Conservation (phyloP, 2,888 invertebrate species). For the Tillus elongatus region DNA sequence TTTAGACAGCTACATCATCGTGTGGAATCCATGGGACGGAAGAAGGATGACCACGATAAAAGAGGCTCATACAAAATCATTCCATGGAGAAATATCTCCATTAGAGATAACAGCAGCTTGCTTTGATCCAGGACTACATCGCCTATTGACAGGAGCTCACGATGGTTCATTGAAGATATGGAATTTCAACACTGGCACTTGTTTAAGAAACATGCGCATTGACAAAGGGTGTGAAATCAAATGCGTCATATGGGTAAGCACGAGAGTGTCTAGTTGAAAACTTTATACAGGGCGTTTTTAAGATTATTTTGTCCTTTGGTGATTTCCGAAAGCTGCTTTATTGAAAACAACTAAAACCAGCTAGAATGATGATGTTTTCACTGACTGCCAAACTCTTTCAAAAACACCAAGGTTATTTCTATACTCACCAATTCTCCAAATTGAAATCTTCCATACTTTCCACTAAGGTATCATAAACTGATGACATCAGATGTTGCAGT, state of each 20-base stretch:
- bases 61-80: slow-evolving; percentile 58
- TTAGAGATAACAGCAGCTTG: slow-evolving; percentile 69
- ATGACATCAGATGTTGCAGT: no score
- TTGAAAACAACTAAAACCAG: no score
- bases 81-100: slow-evolving; percentile 56
- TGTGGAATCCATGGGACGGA: slow-evolving; percentile 72
- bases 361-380: no score
- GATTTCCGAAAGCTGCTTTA: no score
- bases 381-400: no score
- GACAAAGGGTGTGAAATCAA: slow-evolving; percentile 43
- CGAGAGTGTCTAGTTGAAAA: no score
- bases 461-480: no score
- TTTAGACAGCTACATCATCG: slow-evolving; percentile 69
- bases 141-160: slow-evolving; percentile 68
- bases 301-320: no score
- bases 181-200: slow-evolving; percentile 76
- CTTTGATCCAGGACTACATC: slow-evolving; percentile 65
- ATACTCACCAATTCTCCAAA: no score
- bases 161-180: slow-evolving; percentile 74
- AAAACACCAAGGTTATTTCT: no score
- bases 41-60: slow-evolving; percentile 57
- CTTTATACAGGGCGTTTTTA: no score
- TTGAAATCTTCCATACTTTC: no score
- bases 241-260: slow-evolving; percentile 44
- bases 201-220: slow-evolving; percentile 56